Evolutionary conservation across 2,113 vertebrate genomes (phyloP), one percentile per base, ranked within the genome.

Genomic region (Rafetus swinhoei): DNA sequence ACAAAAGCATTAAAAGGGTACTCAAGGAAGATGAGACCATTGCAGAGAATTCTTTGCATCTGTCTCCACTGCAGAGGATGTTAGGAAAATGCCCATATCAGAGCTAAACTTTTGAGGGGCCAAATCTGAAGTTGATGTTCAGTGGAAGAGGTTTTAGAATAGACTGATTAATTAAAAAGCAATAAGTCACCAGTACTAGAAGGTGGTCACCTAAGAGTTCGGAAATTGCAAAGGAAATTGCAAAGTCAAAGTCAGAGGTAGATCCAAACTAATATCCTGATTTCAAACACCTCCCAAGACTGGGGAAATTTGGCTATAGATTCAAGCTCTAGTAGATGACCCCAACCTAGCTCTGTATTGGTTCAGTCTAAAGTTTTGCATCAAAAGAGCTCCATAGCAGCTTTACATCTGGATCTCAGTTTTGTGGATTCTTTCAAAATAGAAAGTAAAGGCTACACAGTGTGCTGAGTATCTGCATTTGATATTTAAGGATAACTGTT

Each of bases 391-490:
- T 12, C 39, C 39, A 77, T 50, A 21, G n/a, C 6, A 77, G 39
- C 3, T 50, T 77, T 35, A 77, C 35, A 35, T 27, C 2, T 35
- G n/a, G 1, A 81, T 25, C 15, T 93, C 22, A 81, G 62, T 2
- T 1, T 11, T 3, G 13, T 77, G 74, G 25, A 56, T 86, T 16
- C 90, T 82, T 59, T 57, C 76, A 65, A 65, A 25, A 65, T 25
- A 29, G 80, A 82, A 55, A 74, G 35, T 27, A 39, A 25, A n/a
- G 3, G 15, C 16, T 35, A 9, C 27, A 1, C 19, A 72, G 60
- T n/a, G 8, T 72, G 56, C 52, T 11, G 52, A 45, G 18, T 11
- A 12, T 83, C 2, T 0, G 0, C 1, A 0, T 1, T n/a, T 45
- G 55, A 74, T 53, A 2, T n/a, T 25, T 45, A 13, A 1, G 32